Evolutionary conservation across 2,113 vertebrate genomes (phyloP), one percentile per base, ranked within the genome.

Genomic region (Narcine bancroftii): DNA sequence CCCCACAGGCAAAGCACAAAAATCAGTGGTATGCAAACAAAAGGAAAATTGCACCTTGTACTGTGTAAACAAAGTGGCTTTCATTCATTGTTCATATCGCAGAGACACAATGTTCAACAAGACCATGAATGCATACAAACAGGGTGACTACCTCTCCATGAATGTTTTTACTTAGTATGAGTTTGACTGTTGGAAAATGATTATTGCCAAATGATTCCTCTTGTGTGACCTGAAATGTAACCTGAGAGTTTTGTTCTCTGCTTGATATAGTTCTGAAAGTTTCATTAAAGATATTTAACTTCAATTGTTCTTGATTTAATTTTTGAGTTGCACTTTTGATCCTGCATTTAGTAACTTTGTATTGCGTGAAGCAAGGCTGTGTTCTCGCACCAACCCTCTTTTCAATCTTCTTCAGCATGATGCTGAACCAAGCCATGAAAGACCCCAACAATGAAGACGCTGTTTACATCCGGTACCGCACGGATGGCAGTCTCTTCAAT

Each of bases 231-330:
- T 15, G 9, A 60, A 60, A 60, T 1, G 56, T 60, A 11, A 60
- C 56, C 29, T 13, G 3, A 83, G 47, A 83, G 50, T 29, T 53
- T 26, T 45, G 24, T 19, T 29, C 29, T 50, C 11, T 50, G 47
- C 42, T 29, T 53, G 33, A 53, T 83, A 53, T 3, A 33, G 29
- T n/a, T 13, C 26, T 53, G 50, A 15, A 47, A 56, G 4, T 10
- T 83, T 83, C 24, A 29, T 33, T 53, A 53, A 50, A 47, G 47
- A 29, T 83, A 83, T 56, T 53, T 50, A 53, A 50, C 79, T n/a
- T 53, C 79, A 83, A 50, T 47, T 83, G 26, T 26, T 53, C 26
- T 83, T 83, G 79, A 53, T 83, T 83, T 83, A 83, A 10, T 81
- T 81, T 81, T 45, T 56, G 47, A 0, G 29, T 83, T 53, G 33